Evolutionary conservation across 2,113 vertebrate species (phyloP), one percentile per base, ranked within the genome.

Genomic region (Fukomys damarensis): DNA sequence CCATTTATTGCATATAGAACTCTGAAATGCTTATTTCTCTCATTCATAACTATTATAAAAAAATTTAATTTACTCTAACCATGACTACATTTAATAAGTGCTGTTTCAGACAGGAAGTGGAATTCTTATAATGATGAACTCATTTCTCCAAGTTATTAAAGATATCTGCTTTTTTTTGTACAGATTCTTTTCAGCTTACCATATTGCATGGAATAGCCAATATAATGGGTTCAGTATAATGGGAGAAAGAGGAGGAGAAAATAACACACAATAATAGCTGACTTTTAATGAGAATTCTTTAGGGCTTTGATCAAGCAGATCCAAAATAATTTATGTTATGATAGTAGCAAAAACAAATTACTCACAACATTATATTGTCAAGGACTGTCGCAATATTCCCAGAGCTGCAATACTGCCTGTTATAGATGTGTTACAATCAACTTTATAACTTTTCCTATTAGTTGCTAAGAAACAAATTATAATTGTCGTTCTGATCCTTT

Each of bases 401-500:
- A 91, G 89, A 32, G 91, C 96, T 61, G 8, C 59, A 87, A 96
- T 91, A 82, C 84, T 94, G 85, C 96, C 80, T 96, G 74, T 95
- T 97, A 68, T 94, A 96, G 96, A 94, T 94, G 58, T 93, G 84
- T 96, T 94, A 46, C 1, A 96, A 94, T 96, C 97, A 98, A 96
- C 97, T 97, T 97, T 89, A 84, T 98, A 89, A 98, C 98, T 98
- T 98, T 97, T 89, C 94, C 97, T 98, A 96, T 98, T 97, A 98
- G 98, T 98, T 98, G 98, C 98, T 98, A 98, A 98, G 98, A 98
- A 98, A 98, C 98, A 97, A 97, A 97, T 98, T 96, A 97, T 96
- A 98, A 98, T 97, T 98, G 96, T 97, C 83, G 94, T 97, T 97
- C 93, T 61, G n/a, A 94, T 95, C 87, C 94, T 96, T 97, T 83